Evolutionary conservation across 2,797 vertebrate genomes (phyloP).

Genomic region (Fistularia commersonii): DNA sequence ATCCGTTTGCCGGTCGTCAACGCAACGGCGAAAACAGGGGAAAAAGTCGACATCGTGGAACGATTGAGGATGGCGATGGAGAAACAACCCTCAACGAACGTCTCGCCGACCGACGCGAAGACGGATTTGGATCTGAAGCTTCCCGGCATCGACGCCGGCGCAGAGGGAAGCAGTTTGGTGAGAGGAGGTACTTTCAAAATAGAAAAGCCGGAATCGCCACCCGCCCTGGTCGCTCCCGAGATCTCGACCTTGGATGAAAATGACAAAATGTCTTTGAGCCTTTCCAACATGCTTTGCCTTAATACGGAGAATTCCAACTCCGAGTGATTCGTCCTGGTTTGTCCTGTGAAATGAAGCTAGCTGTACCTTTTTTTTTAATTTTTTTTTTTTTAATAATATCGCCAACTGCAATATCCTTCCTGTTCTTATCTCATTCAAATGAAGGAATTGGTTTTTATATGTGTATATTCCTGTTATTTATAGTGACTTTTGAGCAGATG

Average conservation of each 20-base stretch:
- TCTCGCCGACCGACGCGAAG: constrained; percentile 35
- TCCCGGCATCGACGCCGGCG: constrained; percentile 16
- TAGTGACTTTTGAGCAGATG: constrained; percentile 29
- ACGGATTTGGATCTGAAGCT: constrained; percentile 24
- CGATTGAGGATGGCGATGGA: constrained; percentile 60
- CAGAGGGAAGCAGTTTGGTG: constrained; percentile 25
- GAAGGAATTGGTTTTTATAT: constrained; percentile 25
- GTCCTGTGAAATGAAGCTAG: constrained; percentile 4
- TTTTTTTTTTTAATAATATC: constrained; percentile 3
- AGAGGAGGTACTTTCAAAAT: constrained; percentile 68
- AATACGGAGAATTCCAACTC: constrained; percentile 24
- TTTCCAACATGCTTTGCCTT: constrained; percentile 76
- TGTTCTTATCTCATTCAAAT: not conserved
- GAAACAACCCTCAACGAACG: constrained; percentile 25
- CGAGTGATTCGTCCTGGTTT: constrained; percentile 15
- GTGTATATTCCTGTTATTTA: constrained; percentile 66
- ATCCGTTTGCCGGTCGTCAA: constrained; percentile 53
- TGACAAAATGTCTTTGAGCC: constrained; percentile 59
- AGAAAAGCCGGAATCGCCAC: constrained; percentile 43
- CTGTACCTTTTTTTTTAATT: constrained; percentile 2
- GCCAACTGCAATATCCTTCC: constrained; percentile 1
- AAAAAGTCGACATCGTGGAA: constrained; percentile 65
- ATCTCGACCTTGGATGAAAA: constrained; percentile 36
- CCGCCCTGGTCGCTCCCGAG: constrained; percentile 27
- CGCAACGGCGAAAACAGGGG: constrained; percentile 15